Conservation (phyloP, 2,797 vertebrate species). For the Apodemus agrarius region DNA sequence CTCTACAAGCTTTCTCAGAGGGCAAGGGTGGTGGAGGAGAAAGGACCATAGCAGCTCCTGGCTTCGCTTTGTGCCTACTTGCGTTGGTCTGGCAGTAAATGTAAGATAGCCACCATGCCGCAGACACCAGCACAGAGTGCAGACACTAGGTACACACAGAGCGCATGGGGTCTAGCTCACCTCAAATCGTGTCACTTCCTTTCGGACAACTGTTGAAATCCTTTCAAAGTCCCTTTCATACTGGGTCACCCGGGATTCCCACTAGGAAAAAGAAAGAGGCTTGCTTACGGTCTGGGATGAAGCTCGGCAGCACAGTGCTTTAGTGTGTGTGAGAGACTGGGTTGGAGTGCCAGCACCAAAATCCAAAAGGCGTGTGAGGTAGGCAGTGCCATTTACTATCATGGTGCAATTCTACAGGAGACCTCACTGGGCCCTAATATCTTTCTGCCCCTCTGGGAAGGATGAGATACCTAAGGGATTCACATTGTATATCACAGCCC, state of each 20-base stretch:
- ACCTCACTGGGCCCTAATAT: neutral
- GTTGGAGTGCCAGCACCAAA: neutral
- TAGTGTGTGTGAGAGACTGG: neutral
- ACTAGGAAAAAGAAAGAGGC: slow-evolving; percentile 86
- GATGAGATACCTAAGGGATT: neutral
- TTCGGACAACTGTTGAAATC: slow-evolving; percentile 95
- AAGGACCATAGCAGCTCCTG: neutral
- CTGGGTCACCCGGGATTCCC: slow-evolving; percentile 97
- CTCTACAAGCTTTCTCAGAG: neutral
- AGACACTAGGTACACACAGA: neutral
- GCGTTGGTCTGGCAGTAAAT: neutral
- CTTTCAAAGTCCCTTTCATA: slow-evolving; percentile 97
- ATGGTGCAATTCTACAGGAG: neutral
- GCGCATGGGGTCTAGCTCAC: slow-evolving; percentile 78
- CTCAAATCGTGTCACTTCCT: slow-evolving; percentile 97
- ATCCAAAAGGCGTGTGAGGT: neutral
- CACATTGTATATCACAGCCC: neutral
- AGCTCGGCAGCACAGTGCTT: neutral
- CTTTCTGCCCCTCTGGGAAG: neutral
- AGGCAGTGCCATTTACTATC: neutral
- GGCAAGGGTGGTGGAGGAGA: neutral
- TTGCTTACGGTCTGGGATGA: neutral
- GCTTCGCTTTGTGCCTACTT: neutral
- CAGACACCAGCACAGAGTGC: neutral
- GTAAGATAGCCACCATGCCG: neutral